Percentiles rank a stretch among this genome's conserved stretches.
phyloP scores from a whole-genome alignment of 2,113 vertebrate genomes.

The Globicephala melas region DNA sequence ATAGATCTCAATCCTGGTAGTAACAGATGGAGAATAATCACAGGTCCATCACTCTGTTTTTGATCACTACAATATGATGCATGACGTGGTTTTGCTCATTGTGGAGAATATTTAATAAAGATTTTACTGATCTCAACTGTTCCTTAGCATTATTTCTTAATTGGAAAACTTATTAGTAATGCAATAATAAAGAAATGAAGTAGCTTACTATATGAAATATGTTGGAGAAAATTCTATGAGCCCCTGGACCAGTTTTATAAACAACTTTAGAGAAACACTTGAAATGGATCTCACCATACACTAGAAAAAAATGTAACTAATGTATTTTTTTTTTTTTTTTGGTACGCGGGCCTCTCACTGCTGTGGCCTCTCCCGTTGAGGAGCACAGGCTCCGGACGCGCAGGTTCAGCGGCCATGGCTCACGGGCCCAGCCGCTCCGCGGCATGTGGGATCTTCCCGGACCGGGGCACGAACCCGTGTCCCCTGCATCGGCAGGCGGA shows the following conservation, averaged over 20 bases:
- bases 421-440: too few relatives aligned
- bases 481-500: too few relatives aligned
- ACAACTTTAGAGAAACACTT: background rate
- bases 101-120: background rate
- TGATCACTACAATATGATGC: background rate
- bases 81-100: background rate
- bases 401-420: too few relatives aligned
- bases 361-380: too few relatives aligned
- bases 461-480: too few relatives aligned
- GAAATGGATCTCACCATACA: background rate
- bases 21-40: background rate
- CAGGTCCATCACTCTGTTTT: background rate
- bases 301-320: background rate
- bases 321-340: background rate
- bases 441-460: too few relatives aligned
- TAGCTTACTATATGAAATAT: background rate
- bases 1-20: background rate
- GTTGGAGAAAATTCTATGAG: background rate
- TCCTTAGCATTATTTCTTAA: background rate
- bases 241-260: background rate
- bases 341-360: too few relatives aligned
- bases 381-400: too few relatives aligned
- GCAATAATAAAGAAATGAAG: background rate
- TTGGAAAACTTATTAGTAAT: background rate
- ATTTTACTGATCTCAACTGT: background rate